Evolutionary conservation across 2,113 vertebrate genomes (phyloP).

Genomic region (Neotragus pygmaeus): DNA sequence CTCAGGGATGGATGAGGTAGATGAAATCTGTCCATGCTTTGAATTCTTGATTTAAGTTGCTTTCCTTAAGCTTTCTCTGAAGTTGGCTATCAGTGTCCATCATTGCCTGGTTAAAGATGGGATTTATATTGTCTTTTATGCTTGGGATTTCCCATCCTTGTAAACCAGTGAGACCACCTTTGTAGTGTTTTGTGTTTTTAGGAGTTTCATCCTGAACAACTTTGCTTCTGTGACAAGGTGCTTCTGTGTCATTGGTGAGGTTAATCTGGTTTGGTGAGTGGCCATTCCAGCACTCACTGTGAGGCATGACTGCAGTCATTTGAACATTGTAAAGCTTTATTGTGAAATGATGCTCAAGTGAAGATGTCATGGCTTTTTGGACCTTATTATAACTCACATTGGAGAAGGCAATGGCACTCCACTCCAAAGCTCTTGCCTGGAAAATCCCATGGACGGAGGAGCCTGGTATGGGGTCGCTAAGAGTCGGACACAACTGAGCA

Average conservation of each 20-base stretch:
- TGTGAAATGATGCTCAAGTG: not conserved
- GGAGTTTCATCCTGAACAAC: not conserved
- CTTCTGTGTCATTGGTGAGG: not conserved
- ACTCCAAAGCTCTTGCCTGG: no score
- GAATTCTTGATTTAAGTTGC: constrained; percentile 15
- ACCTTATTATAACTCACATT: not conserved
- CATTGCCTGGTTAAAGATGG: not conserved
- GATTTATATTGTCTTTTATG: not conserved
- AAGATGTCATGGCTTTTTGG: not conserved
- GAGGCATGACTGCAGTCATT: not conserved
- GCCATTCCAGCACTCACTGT: not conserved
- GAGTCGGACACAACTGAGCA: no score
- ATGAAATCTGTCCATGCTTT: not conserved
- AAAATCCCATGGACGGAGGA: no score
- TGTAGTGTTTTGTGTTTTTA: not conserved
- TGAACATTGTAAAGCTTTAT: not conserved
- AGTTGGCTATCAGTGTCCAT: not conserved
- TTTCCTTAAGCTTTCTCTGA: constrained; percentile 31
- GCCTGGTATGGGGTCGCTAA: no score
- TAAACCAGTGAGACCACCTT: not conserved
- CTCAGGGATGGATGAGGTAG: not conserved
- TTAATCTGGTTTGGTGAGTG: not conserved
- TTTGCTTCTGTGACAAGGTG: not conserved
- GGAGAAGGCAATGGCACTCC: no score
- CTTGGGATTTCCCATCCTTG: not conserved